Evolutionary conservation across 2,888 invertebrate genomes (phyloP).

Genomic region (Magallana nippona): DNA sequence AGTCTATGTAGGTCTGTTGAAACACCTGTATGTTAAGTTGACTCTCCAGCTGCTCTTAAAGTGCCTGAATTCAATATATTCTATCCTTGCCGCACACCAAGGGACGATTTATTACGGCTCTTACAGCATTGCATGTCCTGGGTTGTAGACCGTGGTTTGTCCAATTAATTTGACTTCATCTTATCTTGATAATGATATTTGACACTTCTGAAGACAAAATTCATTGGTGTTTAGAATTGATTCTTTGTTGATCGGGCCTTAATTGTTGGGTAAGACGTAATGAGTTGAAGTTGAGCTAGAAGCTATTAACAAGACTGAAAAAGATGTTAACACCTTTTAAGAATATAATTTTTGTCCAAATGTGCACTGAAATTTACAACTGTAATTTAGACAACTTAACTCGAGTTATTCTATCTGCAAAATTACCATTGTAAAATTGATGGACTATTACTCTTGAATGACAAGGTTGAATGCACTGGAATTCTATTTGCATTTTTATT

Average conservation of each 20-base stretch:
- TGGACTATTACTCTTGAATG: constrained; percentile 1
- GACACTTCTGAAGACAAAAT: constrained; percentile 11
- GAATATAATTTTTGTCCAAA: constrained; percentile 19
- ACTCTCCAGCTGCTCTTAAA: not conserved
- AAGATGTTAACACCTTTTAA: not conserved
- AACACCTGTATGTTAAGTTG: constrained; percentile 27
- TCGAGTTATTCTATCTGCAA: constrained; percentile 13
- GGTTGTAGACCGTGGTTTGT: not conserved
- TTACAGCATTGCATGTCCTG: not conserved
- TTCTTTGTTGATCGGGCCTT: not conserved
- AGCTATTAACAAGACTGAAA: not conserved
- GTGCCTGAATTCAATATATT: not conserved
- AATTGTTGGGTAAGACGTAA: constrained; percentile 25
- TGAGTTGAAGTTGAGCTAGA: constrained; percentile 17
- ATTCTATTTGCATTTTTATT: constrained; percentile 24
- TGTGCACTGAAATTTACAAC: constrained; percentile 18
- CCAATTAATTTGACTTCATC: constrained; percentile 12
- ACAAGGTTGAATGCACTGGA: constrained; percentile 1
- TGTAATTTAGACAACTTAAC: constrained; percentile 12
- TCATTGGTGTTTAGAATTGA: constrained; percentile 26
- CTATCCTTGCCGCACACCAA: constrained; percentile 4
- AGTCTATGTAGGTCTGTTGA: not conserved
- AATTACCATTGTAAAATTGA: constrained; percentile 25
- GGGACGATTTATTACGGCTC: constrained; percentile 2
- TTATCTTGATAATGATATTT: constrained; percentile 27